phyloP scores from a whole-genome alignment of 2,113 vertebrate genomes.

The Sarotherodon lohbergeri region DNA sequence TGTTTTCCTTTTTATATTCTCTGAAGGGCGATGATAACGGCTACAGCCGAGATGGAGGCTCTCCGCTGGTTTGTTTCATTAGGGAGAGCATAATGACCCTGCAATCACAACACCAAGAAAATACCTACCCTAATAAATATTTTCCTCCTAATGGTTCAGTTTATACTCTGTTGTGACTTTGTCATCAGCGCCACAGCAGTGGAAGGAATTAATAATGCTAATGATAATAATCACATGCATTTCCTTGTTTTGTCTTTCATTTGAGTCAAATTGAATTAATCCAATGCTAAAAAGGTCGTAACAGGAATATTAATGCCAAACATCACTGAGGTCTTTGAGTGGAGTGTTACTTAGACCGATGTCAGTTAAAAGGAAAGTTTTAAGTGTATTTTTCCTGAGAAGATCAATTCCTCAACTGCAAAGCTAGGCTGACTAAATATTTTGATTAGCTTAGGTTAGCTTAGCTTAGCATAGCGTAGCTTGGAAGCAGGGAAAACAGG shows the following conservation, averaged over 20 bases:
- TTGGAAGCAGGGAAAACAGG: neutral
- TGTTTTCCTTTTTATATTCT: constrained; percentile 65
- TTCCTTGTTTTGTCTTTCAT: neutral
- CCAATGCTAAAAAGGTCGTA: neutral
- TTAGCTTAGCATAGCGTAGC: neutral
- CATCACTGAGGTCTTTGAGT: neutral
- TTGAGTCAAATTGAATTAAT: neutral
- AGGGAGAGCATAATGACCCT: constrained; percentile 52
- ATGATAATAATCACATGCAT: neutral
- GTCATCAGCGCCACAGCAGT: constrained; percentile 9
- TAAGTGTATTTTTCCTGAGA: neutral
- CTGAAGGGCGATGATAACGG: constrained; percentile 61
- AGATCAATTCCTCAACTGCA: neutral
- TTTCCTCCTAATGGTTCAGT: constrained; percentile 35
- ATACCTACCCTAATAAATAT: constrained; percentile 54
- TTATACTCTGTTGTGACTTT: neutral
- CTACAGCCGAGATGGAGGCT: constrained; percentile 44
- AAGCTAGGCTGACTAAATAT: neutral
- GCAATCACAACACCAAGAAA: constrained; percentile 57
- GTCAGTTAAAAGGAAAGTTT: neutral
- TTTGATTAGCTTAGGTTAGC: neutral
- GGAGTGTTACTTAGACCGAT: neutral
- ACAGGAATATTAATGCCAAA: neutral
- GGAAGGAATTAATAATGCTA: neutral
- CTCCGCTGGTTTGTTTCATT: constrained; percentile 57